Evolutionary conservation across 2,797 vertebrate species (phyloP), one percentile per base, ranked within the genome.

Genomic region (Lepus oiostolus): DNA sequence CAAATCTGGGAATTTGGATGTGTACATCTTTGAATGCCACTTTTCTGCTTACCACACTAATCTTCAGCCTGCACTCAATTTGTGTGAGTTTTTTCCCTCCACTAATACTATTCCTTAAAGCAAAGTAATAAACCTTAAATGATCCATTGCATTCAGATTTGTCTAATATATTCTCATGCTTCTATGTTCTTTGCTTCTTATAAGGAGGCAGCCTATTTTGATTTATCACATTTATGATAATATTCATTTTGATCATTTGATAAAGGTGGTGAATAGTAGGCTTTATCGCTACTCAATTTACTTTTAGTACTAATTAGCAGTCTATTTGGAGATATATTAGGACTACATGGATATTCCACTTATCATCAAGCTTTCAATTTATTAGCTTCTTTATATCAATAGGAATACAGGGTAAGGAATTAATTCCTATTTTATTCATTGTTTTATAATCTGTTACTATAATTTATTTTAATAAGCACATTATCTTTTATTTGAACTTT

Each of bases 81-180:
- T 91, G 90, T 72, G 7, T 11, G 9, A 79, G 4, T 28, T 87
- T 83, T 63, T 14, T 47, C 42, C 42, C 42, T 47, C 10, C 3
- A 63, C 22, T 16, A 74, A 35, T 76, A 71, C 24, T 4, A 58
- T 65, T 11, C 8, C 30, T 81, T 76, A 58, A 4, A n/a, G 3
- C 2, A 79, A 95, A 90, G 60, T 65, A 28, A 87, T 35, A 42
- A 84, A 74, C 26, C 5, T 76, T 77, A 79, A 72, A 77, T 88
- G 17, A 54, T 30, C 14, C 5, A 22, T 32, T 77, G 2, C 4
- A n/a, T 54, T 71, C 76, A 5, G 6, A 54, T 35, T 88, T 72
- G 14, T 54, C n/a, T 81, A 35, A 16, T 47, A 72, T 65, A 81
- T 77, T 21, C 3, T 76, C 9, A 60, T 26, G 16, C 3, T 26